Percentiles rank a stretch among this genome's conserved stretches.
These are phyloP conservation scores for Euthynnus affinis DNA, from an alignment of 2,797 vertebrate species.

Conservation along the genomic window DNA sequence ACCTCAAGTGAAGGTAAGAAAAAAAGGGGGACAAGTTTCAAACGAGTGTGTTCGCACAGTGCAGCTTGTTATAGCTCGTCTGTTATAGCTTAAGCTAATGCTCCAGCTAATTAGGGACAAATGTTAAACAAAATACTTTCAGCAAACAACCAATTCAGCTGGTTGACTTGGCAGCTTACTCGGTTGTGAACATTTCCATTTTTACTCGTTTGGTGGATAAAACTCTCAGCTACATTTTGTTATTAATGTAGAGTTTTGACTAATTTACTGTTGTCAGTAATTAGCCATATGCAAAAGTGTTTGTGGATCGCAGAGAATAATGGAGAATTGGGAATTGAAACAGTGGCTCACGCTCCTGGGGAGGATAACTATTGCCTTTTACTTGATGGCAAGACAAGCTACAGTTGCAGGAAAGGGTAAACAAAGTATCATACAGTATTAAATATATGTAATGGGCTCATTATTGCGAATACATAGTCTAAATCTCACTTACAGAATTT, in stretches of 20 bases:
- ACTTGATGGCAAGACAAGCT: not conserved
- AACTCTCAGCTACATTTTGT: not conserved
- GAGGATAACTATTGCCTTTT: not conserved
- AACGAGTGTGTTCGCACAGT: fast-evolving
- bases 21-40: too few relatives aligned
- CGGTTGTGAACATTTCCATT: not conserved
- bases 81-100: constrained; percentile 49
- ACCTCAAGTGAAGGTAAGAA: constrained; percentile 51
- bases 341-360: too few relatives aligned
- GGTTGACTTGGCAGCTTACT: not conserved
- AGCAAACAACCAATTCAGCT: not conserved
- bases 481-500: not conserved
- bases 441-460: not conserved
- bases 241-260: not conserved
- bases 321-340: not conserved
- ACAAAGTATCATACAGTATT: not conserved
- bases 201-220: not conserved
- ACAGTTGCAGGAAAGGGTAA: not conserved
- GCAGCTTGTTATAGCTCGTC: not conserved
- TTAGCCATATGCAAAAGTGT: not conserved
- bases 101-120: constrained; percentile 41
- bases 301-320: too few relatives aligned
- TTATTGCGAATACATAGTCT: not conserved
- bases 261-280: constrained; percentile 4
- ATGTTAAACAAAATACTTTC: not conserved